Base-by-base conservation (phyloP, 2,113 vertebrate genomes). In the Climacteris rufus region DNA sequence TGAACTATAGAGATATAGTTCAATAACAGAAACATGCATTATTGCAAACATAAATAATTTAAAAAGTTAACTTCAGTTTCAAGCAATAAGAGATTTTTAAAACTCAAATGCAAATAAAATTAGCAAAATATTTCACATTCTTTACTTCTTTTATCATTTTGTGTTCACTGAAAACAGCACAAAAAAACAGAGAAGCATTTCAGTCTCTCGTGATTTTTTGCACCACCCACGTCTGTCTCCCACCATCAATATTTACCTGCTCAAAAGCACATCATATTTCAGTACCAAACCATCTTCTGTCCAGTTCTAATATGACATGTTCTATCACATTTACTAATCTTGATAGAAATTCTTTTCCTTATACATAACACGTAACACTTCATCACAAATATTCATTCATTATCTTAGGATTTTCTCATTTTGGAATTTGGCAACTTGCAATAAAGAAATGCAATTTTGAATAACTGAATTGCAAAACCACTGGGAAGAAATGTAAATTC, bases 381-480 rank as follows among this genome's bases (percentile, higher is more conserved):
- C 98, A 95, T 97, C 97, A 98, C 98, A 98, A 99, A 98, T 98
- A 98, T 98, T 98, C 98, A 97, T 98, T 99, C 98, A 98, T 98
- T 98, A 97, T 96, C 96, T 91, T 23, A 87, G 77, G 94, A 87
- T 97, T 97, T 95, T 97, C 95, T 97, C 94, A 93, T 97, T 97
- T 90, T 83, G 82, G 97, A 97, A 96, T 98, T 98, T 94, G 96
- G 64, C 87, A 89, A 85, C 68, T 31, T 64, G 70, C 78, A 98
- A 97, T 92, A 94, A 96, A 93, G 80, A 97, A 89, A 92, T 39
- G 63, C 39, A 96, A 86, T 97, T 97, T 95, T 95, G 90, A 96
- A 89, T 91, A 95, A 97, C 94, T 96, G 49, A 7, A 35, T 84
- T 95, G 59, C 71, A 86, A 92, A 77, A 78, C 77, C 93, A 82